Conservation (phyloP, 2,888 invertebrate genomes). For the Zeuzera pyrina region DNA sequence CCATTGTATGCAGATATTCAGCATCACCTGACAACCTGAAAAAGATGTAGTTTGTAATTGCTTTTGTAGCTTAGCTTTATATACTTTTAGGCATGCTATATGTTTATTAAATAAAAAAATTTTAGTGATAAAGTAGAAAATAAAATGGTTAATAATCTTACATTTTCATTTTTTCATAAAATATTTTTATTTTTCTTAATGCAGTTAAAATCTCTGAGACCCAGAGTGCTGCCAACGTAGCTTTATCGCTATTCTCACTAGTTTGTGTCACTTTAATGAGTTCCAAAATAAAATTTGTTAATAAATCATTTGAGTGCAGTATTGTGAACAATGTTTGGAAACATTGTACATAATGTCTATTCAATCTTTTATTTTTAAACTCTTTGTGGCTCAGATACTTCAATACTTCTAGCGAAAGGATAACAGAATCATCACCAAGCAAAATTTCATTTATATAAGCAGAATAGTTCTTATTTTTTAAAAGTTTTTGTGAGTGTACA, state of each 20-base stretch:
- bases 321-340: conserved; percentile 71
- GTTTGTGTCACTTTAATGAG: conserved; percentile 51
- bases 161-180: no score
- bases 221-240: conserved; percentile 67
- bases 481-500: conserved; percentile 31
- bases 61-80: not conserved
- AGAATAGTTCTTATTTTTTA: conserved; percentile 28
- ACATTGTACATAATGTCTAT: conserved; percentile 40
- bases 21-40: not conserved
- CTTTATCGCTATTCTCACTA: conserved; percentile 27
- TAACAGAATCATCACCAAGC: conserved; percentile 42
- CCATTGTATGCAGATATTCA: no score
- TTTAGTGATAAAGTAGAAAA: not conserved
- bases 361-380: conserved; percentile 28
- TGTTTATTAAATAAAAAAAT: not conserved
- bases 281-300: conserved; percentile 56
- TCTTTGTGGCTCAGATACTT: conserved; percentile 30
- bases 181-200: conserved; percentile 24
- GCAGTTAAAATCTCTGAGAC: conserved; percentile 59
- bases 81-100: not conserved
- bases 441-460: conserved; percentile 34
- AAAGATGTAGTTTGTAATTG: not conserved
- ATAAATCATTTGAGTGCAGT: conserved; percentile 62
- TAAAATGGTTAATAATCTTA: not conserved
- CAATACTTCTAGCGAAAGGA: conserved; percentile 46